phyloP scores from a whole-genome alignment of 2,888 invertebrate genomes.

The Auanema freiburgensis region DNA sequence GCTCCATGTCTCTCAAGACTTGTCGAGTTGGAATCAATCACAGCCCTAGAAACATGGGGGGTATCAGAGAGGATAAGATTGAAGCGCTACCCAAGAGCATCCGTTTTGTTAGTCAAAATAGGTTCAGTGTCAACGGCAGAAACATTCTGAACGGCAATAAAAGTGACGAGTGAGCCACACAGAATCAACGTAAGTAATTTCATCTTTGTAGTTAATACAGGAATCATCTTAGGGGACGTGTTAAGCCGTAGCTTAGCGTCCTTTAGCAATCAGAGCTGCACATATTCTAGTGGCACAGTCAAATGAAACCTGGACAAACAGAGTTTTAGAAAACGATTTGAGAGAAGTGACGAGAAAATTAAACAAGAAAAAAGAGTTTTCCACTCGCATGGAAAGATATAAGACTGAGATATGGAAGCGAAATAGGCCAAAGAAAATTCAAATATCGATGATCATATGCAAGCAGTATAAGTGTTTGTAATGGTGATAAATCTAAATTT shows the following conservation, averaged over 20 bases:
- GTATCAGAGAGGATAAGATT: not conserved
- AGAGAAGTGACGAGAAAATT: conserved; percentile 7
- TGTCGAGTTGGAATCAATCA: conserved; percentile 35
- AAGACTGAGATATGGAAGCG: not conserved
- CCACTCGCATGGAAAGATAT: not conserved
- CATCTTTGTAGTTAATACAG: no score
- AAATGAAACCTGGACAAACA: no score
- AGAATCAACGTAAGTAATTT: no score
- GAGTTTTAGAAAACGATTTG: not conserved
- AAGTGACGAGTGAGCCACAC: no score
- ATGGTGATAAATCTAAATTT: not conserved
- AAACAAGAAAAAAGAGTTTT: not conserved
- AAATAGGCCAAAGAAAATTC: not conserved
- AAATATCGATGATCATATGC: not conserved
- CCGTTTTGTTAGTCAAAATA: conserved; percentile 29
- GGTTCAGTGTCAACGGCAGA: conserved; percentile 12
- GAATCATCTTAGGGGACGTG: no score
- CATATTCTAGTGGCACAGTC: no score
- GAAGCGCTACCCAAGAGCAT: conserved; percentile 34
- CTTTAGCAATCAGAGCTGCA: no score
- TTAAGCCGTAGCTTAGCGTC: no score
- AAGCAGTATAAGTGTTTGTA: not conserved
- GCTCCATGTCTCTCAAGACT: conserved; percentile 45
- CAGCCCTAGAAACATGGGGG: conserved; percentile 4
- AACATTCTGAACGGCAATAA: not conserved